These are phyloP conservation scores for Coregonus sp. DNA, from an alignment of 2,797 vertebrate genomes.

Conservation along the genomic window DNA sequence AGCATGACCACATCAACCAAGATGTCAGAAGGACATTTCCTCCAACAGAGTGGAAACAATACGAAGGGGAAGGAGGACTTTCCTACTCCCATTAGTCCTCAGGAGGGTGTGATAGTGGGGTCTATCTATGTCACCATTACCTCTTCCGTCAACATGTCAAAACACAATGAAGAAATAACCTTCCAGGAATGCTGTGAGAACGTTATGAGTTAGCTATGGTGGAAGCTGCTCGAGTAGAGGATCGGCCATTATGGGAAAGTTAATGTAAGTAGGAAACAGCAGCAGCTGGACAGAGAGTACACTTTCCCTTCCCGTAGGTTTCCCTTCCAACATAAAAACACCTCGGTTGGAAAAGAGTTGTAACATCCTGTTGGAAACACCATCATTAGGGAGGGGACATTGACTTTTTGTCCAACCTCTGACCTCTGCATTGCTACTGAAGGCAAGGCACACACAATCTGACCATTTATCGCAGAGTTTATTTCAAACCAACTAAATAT, in stretches of 20 bases:
- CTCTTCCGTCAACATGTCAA: not conserved
- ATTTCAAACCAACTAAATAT: not conserved
- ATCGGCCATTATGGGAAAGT: not conserved
- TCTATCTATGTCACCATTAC: slow-evolving; percentile 8
- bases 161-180: not conserved
- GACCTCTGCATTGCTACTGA: too few relatives aligned
- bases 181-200: not conserved
- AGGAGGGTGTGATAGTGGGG: slow-evolving; percentile 33
- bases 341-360: slow-evolving; percentile 6
- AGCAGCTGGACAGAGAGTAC: slow-evolving; percentile 6
- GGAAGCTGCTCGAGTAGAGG: not conserved
- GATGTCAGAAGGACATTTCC: slow-evolving; percentile 52
- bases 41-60: slow-evolving; percentile 42
- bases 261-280: slow-evolving; percentile 14
- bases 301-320: slow-evolving; percentile 12
- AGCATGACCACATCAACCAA: slow-evolving; percentile 22
- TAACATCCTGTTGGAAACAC: slow-evolving; percentile 15
- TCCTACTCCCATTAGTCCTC: not conserved
- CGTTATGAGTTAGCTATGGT: not conserved
- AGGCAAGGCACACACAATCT: not conserved
- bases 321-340: slow-evolving; percentile 4
- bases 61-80: slow-evolving; percentile 20
- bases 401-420: not conserved
- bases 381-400: not conserved
- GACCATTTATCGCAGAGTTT: not conserved